Evolutionary conservation across 2,113 vertebrate genomes (phyloP), one percentile per base, ranked within the genome.

Genomic region (Puma concolor): DNA sequence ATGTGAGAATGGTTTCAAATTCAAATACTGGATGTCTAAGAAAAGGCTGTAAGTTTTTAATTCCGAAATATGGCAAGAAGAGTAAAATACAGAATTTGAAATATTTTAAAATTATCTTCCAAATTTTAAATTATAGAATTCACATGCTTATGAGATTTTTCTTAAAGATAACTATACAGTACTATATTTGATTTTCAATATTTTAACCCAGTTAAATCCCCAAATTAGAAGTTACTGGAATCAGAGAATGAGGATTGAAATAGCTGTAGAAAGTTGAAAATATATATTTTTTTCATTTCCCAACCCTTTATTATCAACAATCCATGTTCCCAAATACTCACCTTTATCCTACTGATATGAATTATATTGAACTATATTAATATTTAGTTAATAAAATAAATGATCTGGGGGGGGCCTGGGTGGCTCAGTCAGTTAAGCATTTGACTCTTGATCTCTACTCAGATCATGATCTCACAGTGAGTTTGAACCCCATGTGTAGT

Each of bases 301-400:
- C 0, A 50, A 2, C 41, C 0, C 7, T 1, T 1, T 57, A 41
- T 17, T 19, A 69, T 3, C 33, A 57, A 57, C 16, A 92, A 36
- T 0, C n/a, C 4, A 44, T 66, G 48, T 84, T 52, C 23, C 1
- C 4, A 52, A 94, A 67, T 23, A 38, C 0, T 60, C 29, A 4
- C 7, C 0, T 72, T 77, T 33, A 48, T 38, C 0, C 4, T 63
- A 50, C 36, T 36, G 25, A 87, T 52, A 74, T 64, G 12, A 87
- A 54, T 50, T 63, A 48, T 74, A 84, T 38, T 66, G 7, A 80
- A 63, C 71, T 66, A 36, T 71, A 52, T 69, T 92, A 14, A 79
- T 4, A 80, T 23, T 66, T 41, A 91, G 4, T 79, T 95, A 87
- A 89, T 67, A 36, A 82, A 71, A 91, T 21, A 71, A 71, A 64